phyloP scores from a whole-genome alignment of 2,113 vertebrate species.

The Cynoglossus semilaevis region DNA sequence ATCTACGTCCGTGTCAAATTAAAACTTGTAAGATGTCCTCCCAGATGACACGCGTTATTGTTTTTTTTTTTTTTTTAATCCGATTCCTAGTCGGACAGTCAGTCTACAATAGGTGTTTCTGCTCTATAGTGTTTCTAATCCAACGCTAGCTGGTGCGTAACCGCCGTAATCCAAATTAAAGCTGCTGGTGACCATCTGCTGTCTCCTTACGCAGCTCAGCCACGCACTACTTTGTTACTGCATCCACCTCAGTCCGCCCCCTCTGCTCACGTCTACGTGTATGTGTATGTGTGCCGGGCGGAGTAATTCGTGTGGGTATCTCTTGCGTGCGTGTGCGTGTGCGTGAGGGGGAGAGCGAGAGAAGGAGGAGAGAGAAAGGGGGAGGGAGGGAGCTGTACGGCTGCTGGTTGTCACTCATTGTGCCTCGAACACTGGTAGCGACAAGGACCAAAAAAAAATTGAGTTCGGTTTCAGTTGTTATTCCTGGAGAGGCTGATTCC shows the following conservation, averaged over 20 bases:
- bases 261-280: slow-evolving; percentile 7
- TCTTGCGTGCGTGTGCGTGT: slow-evolving; percentile 53
- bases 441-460: slow-evolving; percentile 62
- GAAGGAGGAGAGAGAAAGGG: background rate
- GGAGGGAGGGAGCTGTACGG: slow-evolving; percentile 75
- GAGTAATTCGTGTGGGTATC: slow-evolving; percentile 80
- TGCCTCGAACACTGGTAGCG: slow-evolving; percentile 73
- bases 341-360: slow-evolving; percentile 42
- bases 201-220: slow-evolving; percentile 49
- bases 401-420: slow-evolving; percentile 88
- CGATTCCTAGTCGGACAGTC: no score
- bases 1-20: no score
- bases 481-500: slow-evolving; percentile 39
- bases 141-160: slow-evolving; percentile 29
- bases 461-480: slow-evolving; percentile 46
- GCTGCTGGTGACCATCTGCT: slow-evolving; percentile 70
- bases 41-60: no score
- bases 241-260: slow-evolving; percentile 57
- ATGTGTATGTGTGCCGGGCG: slow-evolving; percentile 70
- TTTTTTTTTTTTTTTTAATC: no score
- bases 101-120: slow-evolving; percentile 3
- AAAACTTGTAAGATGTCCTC: no score
- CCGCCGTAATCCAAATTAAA: slow-evolving; percentile 66
- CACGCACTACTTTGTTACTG: slow-evolving; percentile 73
- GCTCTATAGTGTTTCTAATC: slow-evolving; percentile 19